These are phyloP conservation scores for Romanogobio albipinnatus DNA, from an alignment of 2,113 vertebrate genomes.

Conservation along the genomic window DNA sequence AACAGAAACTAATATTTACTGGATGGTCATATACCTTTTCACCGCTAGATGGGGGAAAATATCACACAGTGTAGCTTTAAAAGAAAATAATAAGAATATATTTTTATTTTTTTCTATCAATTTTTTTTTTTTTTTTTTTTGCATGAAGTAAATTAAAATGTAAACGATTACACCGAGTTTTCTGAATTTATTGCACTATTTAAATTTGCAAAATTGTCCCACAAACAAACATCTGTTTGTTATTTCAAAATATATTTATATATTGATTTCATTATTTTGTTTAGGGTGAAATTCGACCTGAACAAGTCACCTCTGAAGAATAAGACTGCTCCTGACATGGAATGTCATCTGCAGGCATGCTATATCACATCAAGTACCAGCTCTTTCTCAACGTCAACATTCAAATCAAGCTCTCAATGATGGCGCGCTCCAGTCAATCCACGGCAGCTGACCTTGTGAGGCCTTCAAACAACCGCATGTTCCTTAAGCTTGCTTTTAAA, in stretches of 20 bases:
- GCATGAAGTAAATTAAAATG: not conserved
- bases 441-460: slow-evolving; percentile 61
- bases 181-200: not conserved
- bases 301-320: not conserved
- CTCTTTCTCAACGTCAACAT: slow-evolving; percentile 34
- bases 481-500: slow-evolving; percentile 72
- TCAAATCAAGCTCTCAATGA: slow-evolving; percentile 49
- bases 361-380: slow-evolving; percentile 20
- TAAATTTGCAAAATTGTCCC: not conserved
- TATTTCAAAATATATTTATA: no score
- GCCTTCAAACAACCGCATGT: slow-evolving; percentile 63
- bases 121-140: not conserved
- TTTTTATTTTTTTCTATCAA: no score
- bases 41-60: no score
- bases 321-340: not conserved
- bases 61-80: no score
- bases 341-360: not conserved
- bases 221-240: not conserved
- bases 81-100: no score
- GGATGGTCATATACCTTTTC: no score
- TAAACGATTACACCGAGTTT: not conserved
- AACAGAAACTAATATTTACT: no score
- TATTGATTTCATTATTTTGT: no score
- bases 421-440: slow-evolving; percentile 62
- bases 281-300: not conserved